Evolutionary conservation across 2,888 invertebrate genomes (phyloP).

Genomic region (Amblyjoppa fuscipennis): DNA sequence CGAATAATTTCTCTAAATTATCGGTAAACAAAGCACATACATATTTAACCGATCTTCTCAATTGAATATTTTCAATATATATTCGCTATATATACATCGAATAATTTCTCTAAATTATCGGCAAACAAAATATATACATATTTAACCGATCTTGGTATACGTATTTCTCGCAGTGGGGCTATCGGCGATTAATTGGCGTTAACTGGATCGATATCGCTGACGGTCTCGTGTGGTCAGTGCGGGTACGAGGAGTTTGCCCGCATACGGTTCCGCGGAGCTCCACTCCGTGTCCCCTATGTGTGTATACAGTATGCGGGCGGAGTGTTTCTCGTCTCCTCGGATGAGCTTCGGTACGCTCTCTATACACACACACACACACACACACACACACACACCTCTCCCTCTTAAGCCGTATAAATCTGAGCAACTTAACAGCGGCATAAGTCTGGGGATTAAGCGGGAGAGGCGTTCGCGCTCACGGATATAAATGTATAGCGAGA

Average conservation of each 20-base stretch:
- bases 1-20: no score
- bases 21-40: no score
- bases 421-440: constrained; percentile 83
- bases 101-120: no score
- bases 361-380: constrained; percentile 23
- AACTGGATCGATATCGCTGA: constrained; percentile 38
- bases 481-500: constrained; percentile 48
- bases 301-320: constrained; percentile 34
- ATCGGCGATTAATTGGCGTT: constrained; percentile 58
- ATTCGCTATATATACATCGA: no score
- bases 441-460: constrained; percentile 84
- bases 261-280: constrained; percentile 12
- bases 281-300: background rate
- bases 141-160: no score
- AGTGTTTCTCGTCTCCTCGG: constrained; percentile 38
- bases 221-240: constrained; percentile 48
- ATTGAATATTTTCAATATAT: no score
- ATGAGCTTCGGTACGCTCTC: constrained; percentile 18
- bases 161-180: background rate
- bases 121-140: no score
- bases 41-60: no score
- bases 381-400: constrained; percentile 30
- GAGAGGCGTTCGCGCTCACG: constrained; percentile 73
- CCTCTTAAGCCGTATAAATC: constrained; percentile 84
- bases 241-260: constrained; percentile 49